These are phyloP conservation scores for Cylas formicarius DNA, from an alignment of 1,140 invertebrate species.

Conservation along the genomic window DNA sequence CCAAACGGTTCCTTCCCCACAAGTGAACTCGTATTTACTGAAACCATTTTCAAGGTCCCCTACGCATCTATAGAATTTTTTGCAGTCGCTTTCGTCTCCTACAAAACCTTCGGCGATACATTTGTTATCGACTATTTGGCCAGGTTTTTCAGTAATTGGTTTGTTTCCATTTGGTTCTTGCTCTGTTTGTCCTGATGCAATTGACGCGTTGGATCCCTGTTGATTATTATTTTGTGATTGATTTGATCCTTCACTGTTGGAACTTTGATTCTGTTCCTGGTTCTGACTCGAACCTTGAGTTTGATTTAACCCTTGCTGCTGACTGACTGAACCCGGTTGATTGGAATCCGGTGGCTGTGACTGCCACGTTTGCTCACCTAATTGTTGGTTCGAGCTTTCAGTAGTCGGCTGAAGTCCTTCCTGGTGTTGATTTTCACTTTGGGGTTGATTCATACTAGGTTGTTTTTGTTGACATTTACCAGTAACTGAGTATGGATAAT, in stretches of 20 bases:
- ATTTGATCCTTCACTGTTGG: background rate
- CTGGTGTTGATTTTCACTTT: background rate
- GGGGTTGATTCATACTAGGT: conserved; percentile 12
- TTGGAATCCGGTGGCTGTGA: conserved; percentile 9
- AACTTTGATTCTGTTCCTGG: conserved; percentile 1
- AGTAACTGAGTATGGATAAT: conserved; percentile 46
- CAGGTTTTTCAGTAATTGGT: conserved; percentile 2
- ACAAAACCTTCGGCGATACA: conserved; percentile 59
- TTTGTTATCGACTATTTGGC: conserved; percentile 11
- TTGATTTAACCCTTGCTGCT: conserved; percentile 9
- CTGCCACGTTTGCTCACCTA: background rate
- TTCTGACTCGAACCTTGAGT: conserved; percentile 9
- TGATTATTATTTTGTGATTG: conserved; percentile 1
- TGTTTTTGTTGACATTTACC: conserved; percentile 20
- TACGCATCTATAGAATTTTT: conserved; percentile 72
- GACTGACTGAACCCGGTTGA: conserved; percentile 4
- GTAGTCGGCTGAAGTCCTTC: background rate
- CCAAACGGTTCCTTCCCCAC: conserved; percentile 65
- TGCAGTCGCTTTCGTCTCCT: conserved; percentile 60
- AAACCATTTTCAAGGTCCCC: conserved; percentile 44
- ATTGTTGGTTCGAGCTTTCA: conserved; percentile 10
- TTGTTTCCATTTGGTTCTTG: background rate
- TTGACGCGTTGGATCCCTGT: background rate
- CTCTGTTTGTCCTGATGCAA: background rate
- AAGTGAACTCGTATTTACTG: conserved; percentile 59